Evolutionary conservation across 2,113 vertebrate genomes (phyloP).

Genomic region (Porphyrio hochstetteri): DNA sequence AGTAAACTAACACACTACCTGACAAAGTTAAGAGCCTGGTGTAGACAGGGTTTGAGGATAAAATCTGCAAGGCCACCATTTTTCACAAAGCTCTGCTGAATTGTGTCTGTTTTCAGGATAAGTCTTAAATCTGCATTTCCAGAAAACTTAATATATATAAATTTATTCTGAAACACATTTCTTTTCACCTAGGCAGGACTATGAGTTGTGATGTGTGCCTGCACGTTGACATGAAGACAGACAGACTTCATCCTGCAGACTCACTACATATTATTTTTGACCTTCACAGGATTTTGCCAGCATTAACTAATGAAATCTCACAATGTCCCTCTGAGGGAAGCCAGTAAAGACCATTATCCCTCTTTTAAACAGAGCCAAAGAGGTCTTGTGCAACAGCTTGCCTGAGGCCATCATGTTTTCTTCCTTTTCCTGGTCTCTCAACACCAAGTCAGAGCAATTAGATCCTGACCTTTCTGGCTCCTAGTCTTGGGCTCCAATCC

Average conservation of each 20-base stretch:
- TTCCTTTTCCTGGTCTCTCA: neutral
- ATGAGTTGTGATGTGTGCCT: neutral
- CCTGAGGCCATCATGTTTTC: neutral
- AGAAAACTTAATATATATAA: neutral
- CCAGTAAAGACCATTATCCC: neutral
- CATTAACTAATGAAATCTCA: slow-evolving; percentile 13
- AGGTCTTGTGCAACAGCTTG: neutral
- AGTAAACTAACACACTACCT: neutral
- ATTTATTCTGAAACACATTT: neutral
- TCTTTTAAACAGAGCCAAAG: neutral
- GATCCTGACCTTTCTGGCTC: neutral
- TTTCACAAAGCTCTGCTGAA: neutral
- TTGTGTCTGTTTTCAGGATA: neutral
- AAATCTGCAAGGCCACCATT: neutral
- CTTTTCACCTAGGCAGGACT: neutral
- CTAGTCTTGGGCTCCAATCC: neutral
- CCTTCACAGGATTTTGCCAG: neutral
- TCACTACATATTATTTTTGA: neutral
- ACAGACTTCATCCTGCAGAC: neutral
- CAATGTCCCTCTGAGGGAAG: neutral
- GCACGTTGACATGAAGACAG: neutral
- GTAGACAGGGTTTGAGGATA: neutral
- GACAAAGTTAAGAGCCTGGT: neutral
- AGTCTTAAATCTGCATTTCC: neutral
- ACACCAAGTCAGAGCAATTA: slow-evolving; percentile 14